Evolutionary conservation across 1,140 invertebrate species (phyloP).

Genomic region (Polypedilum pembai): DNA sequence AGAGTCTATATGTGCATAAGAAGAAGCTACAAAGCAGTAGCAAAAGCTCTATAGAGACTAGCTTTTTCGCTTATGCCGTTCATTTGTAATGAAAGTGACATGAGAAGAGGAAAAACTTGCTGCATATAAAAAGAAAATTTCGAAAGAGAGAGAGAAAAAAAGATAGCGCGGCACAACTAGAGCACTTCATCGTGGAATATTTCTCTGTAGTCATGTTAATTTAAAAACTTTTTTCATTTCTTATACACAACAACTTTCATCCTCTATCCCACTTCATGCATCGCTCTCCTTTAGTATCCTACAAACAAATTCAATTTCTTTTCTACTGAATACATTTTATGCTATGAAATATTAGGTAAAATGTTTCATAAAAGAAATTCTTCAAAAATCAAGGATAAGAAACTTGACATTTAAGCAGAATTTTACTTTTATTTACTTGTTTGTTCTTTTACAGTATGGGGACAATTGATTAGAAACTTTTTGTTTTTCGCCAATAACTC

Average conservation of each 20-base stretch:
- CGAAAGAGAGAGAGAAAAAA: not conserved
- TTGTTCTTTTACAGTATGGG: no score
- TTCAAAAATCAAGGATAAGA: no score
- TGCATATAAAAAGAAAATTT: not conserved
- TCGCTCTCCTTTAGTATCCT: not conserved
- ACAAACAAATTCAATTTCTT: constrained; percentile 17
- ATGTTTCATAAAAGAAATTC: no score
- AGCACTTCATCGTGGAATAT: constrained; percentile 7
- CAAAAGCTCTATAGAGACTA: not conserved
- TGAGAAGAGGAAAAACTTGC: not conserved
- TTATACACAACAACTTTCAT: constrained; percentile 13
- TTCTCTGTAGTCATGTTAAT: constrained; percentile 24
- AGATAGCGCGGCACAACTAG: not conserved
- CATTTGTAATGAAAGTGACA: constrained; percentile 6
- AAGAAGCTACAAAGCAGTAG: not conserved
- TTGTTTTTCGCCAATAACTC: no score
- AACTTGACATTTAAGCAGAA: no score
- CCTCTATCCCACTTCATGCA: not conserved
- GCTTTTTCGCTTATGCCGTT: not conserved
- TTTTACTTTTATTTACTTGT: no score
- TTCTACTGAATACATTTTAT: not conserved
- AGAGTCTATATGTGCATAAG: not conserved
- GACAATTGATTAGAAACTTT: no score
- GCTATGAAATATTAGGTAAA: no score
- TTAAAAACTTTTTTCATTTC: constrained; percentile 27